Evolutionary conservation across 2,888 invertebrate species (phyloP).

Genomic region (Dione juno): DNA sequence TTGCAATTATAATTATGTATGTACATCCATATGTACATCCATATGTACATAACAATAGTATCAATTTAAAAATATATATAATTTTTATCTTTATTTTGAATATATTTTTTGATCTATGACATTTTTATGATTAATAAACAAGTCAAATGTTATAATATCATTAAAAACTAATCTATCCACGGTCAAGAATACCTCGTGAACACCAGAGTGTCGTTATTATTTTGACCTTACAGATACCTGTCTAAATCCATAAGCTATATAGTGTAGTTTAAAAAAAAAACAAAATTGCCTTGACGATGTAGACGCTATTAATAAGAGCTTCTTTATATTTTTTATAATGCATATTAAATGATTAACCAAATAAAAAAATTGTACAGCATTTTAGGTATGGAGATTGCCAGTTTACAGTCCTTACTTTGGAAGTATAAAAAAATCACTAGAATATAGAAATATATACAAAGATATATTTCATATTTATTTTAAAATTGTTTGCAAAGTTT

Average conservation of each 20-base stretch:
- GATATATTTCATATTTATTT: too few species aligned
- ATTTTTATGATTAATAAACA: neutral
- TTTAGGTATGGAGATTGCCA: neutral
- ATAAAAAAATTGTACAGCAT: neutral
- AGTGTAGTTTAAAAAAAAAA: constrained; percentile 27
- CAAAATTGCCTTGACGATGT: constrained; percentile 25
- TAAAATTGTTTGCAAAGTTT: too few species aligned
- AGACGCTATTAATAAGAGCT: constrained; percentile 12
- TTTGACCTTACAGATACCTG: constrained; percentile 33
- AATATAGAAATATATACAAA: too few species aligned
- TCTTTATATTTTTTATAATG: constrained; percentile 17
- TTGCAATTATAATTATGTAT: too few species aligned
- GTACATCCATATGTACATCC: too few species aligned
- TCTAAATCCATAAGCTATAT: constrained; percentile 14
- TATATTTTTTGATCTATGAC: constrained; percentile 1
- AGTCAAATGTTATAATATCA: constrained; percentile 2
- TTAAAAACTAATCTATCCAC: constrained; percentile 34
- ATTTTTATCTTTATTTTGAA: neutral
- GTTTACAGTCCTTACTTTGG: neutral
- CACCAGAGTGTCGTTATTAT: constrained; percentile 16
- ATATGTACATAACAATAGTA: too few species aligned
- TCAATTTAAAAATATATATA: too few species aligned
- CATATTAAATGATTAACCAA: constrained; percentile 1
- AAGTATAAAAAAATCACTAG: too few species aligned
- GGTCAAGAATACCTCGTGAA: constrained; percentile 30